These are phyloP conservation scores for Cephus cinctus DNA, from an alignment of 1,140 invertebrate genomes.

Conservation along the genomic window DNA sequence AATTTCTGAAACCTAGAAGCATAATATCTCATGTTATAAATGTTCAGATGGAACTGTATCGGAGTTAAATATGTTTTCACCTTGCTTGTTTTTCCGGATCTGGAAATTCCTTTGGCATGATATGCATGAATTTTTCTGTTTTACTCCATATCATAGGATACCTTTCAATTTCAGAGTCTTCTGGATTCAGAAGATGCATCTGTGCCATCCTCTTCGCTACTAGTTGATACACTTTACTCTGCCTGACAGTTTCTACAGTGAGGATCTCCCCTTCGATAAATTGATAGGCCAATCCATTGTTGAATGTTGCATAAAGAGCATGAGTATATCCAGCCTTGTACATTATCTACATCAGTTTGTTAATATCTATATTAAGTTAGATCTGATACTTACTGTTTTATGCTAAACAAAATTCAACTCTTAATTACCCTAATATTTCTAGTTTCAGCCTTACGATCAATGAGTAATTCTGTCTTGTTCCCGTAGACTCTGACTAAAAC, in stretches of 20 bases:
- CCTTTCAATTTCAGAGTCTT: constrained; percentile 37
- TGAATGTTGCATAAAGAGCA: constrained; percentile 85
- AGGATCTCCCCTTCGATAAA: constrained; percentile 84
- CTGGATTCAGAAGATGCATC: constrained; percentile 69
- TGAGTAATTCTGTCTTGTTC: constrained; percentile 88
- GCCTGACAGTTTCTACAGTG: constrained; percentile 67
- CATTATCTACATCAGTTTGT: constrained; percentile 61
- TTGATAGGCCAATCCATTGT: constrained; percentile 93
- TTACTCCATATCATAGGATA: constrained; percentile 73
- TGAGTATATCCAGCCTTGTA: constrained; percentile 78
- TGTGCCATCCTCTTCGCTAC: constrained; percentile 79
- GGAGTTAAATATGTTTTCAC: constrained; percentile 51
- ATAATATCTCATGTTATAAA: constrained; percentile 1
- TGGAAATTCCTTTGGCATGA: constrained; percentile 68
- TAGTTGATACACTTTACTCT: constrained; percentile 69
- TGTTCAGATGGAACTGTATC: constrained; percentile 2
- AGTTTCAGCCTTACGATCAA: constrained; percentile 84
- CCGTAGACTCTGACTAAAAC: constrained; percentile 91
- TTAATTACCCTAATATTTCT: constrained; percentile 63
- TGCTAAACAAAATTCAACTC: constrained; percentile 10
- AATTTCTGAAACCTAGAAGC: constrained; percentile 67
- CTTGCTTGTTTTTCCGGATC: constrained; percentile 64
- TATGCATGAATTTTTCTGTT: constrained; percentile 69
- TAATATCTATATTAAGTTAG: constrained; percentile 13
- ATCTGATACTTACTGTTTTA: constrained; percentile 5